These are phyloP conservation scores for Drosophila tani DNA, from an alignment of 1,140 invertebrate species.

Conservation along the genomic window DNA sequence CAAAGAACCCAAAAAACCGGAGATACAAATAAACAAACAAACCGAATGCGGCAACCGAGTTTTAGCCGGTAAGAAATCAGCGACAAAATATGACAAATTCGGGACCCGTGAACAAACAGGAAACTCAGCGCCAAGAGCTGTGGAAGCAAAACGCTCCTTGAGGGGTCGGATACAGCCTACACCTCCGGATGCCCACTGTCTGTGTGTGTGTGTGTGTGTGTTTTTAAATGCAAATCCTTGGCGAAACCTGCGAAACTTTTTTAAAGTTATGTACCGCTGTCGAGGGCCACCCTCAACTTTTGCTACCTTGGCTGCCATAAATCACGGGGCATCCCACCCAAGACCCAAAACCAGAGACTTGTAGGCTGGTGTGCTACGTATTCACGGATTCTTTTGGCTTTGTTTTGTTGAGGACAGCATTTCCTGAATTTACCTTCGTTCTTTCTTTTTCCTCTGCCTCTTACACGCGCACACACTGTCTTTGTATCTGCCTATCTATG, in stretches of 20 bases:
- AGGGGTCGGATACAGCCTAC: conserved; percentile 22
- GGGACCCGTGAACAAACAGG: conserved; percentile 53
- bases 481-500: conserved; percentile 22
- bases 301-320: conserved; percentile 77
- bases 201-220: conserved; percentile 29
- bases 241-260: conserved; percentile 74
- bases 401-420: conserved; percentile 78
- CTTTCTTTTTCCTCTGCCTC: conserved; percentile 19
- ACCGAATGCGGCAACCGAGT: conserved; percentile 33
- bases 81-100: conserved; percentile 64
- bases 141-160: conserved; percentile 51
- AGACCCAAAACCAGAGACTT: conserved; percentile 34
- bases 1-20: conserved; percentile 28
- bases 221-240: conserved; percentile 79
- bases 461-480: conserved; percentile 19
- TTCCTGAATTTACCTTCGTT: conserved; percentile 81
- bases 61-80: conserved; percentile 54
- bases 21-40: conserved; percentile 38
- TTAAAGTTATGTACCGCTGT: conserved; percentile 59
- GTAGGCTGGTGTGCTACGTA: conserved; percentile 61
- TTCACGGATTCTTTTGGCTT: conserved; percentile 62
- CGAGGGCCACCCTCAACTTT: conserved; percentile 55
- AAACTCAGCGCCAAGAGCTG: conserved; percentile 42
- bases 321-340: conserved; percentile 53
- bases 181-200: conserved; percentile 21